Evolutionary conservation across 2,797 vertebrate species (phyloP).

Genomic region (Gambusia yucatana): DNA sequence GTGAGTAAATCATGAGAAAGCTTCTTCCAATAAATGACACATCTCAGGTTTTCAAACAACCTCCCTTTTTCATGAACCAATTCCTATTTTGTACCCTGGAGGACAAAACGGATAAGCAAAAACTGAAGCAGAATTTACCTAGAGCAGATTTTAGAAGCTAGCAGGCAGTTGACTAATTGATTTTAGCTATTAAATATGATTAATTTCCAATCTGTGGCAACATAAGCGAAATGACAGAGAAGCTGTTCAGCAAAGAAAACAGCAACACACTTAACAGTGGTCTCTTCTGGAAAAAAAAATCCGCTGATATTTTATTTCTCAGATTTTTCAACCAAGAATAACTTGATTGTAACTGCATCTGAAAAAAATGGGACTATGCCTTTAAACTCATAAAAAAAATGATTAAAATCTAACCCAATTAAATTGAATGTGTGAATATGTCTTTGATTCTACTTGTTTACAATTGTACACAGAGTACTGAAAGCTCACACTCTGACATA

Average conservation of each 20-base stretch:
- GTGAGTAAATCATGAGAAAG: background rate
- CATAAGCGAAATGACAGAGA: background rate
- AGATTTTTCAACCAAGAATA: background rate
- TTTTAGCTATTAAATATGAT: background rate
- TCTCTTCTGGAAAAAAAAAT: background rate
- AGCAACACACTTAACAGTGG: background rate
- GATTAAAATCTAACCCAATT: background rate
- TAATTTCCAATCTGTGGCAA: background rate
- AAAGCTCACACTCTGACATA: background rate
- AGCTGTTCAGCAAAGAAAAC: background rate
- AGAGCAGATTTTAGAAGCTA: background rate
- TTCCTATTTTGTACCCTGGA: background rate
- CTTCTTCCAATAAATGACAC: background rate
- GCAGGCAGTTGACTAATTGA: background rate
- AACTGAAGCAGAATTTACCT: background rate
- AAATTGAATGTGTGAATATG: background rate
- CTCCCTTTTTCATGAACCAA: background rate
- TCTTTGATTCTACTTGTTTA: background rate
- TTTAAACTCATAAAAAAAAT: background rate
- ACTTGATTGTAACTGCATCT: background rate
- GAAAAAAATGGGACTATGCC: background rate
- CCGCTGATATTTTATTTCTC: background rate
- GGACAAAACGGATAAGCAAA: background rate
- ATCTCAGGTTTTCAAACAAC: background rate
- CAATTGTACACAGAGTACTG: slow-evolving; percentile 3